Evolutionary conservation across 2,797 vertebrate genomes (phyloP), one percentile per base, ranked within the genome.

Genomic region (Myotis daubentonii): DNA sequence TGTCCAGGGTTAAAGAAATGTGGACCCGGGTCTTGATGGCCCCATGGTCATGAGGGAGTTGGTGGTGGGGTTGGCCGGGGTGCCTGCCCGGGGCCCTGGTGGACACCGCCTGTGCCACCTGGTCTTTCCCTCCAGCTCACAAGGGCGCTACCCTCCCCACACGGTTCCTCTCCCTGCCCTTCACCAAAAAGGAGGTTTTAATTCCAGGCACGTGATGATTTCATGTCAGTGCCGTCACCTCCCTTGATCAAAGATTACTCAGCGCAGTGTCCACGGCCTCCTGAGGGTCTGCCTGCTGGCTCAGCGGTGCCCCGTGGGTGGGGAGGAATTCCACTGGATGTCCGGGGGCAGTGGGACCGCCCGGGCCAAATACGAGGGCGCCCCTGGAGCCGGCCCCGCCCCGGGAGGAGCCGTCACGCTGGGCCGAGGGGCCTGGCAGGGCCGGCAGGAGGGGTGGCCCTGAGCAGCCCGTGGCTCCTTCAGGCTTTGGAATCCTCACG

Each of bases 11-110:
- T 38, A 22, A 41, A 41, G 33, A 12, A 66, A 19, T 65, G 38
- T 28, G 83, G 28, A 1, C 66, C n/a, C 0, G 0, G 8, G 23
- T 19, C 25, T 23, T 4, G 25, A 0, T 6, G 60, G 60, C 20
- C 20, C 22, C 80, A 68, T 0, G 0, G 1, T 41, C 33, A 8
- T 0, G 20, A 70, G 28, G 51, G 1, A 1, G 4, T 23, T 8
- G 68, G 3, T 0, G 2, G 70, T 16, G 28, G 85, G 25, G 55
- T 3, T 12, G 75, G 44, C 0, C 23, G 60, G 30, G 10, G 92
- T 60, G 13, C 49, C 75, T 22, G 75, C 49, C 49, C 0, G 41
- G 41, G 16, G 71, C 41, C 30, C 51, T 44, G 36, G 0, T 0
- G 47, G 55, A 23, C 51, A 6, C 19, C 4, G 3, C 17, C 23